A percentile compares a stretch with the other conserved stretches of the same genome.
These are phyloP conservation scores for Crenichthys baileyi DNA, from an alignment of 2,797 vertebrate species.

Conservation along the genomic window DNA sequence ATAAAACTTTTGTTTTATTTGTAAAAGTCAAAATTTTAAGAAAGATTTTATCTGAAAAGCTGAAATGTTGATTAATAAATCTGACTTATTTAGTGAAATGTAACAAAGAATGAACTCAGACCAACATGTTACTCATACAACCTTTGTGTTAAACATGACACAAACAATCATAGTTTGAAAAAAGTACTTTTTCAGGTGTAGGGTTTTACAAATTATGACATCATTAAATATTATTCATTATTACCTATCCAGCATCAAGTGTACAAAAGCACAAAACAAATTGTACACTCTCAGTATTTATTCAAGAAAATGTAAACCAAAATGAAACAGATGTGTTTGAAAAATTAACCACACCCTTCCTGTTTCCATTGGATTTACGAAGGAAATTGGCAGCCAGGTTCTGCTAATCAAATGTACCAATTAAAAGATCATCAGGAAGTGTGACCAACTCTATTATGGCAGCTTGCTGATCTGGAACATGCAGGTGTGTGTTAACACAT, in stretches of 20 bases:
- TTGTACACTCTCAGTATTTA: neutral
- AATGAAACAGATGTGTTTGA: neutral
- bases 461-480: neutral
- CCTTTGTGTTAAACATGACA: too few species aligned
- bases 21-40: neutral
- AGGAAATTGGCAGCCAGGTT: neutral
- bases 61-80: too few species aligned
- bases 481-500: neutral
- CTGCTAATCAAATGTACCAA: neutral
- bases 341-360: neutral
- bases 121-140: neutral
- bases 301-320: neutral
- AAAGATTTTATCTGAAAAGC: too few species aligned
- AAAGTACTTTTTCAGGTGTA: neutral
- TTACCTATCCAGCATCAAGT: neutral
- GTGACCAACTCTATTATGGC: neutral
- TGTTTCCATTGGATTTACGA: neutral
- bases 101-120: neutral
- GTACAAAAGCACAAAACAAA: neutral
- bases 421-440: neutral
- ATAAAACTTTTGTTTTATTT: neutral
- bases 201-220: too few species aligned
- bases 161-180: neutral
- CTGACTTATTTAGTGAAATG: neutral
- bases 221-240: neutral